Evolutionary conservation across 2,888 invertebrate species (phyloP), one percentile per base, ranked within the genome.

Genomic region (Endotricha flammealis): DNA sequence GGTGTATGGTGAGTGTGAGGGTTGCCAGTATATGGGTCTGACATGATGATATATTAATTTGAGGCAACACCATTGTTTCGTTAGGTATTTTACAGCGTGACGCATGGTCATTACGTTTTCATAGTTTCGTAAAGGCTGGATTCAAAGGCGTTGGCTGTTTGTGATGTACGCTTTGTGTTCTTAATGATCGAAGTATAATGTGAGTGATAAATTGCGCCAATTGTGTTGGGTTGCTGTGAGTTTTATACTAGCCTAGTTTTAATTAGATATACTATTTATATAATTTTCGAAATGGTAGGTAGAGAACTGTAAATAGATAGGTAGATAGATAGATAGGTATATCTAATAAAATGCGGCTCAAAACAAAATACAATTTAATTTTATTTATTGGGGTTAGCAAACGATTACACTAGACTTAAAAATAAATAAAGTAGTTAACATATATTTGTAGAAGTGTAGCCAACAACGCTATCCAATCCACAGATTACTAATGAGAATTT

Each of bases 11-110:
- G 36, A 39, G 55, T 57, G 59, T 54, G 70, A 64, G 71, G 65
- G 65, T 56, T 66, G 57, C 46, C 47, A 57, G 58, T 71, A 71
- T 64, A 72, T 86, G 86, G 74, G 71, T 69, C 73, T 86, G 86
- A 85, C 86, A 82, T 85, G 86, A 86, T 86, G 86, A 86, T 86
- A 80, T 85, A 86, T 86, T 86, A 86, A 86, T 86, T 85, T 85
- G 82, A 82, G 78, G 76, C 65, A 57, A 73, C 78, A 66, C 52
- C 80, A 81, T 86, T 86, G 85, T 85, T 83, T 83, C 77, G 80
- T 72, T 77, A 79, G 81, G 82, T 85, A 80, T 85, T 83, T 83
- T 79, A 77, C 75, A 68, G 59, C 54, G 69, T 83, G 85, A 85
- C 78, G 80, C 75, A 83, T 82, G 82, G 83, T 82, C 85, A 85